These are phyloP conservation scores for Gallinago stenura DNA, from an alignment of 2,797 vertebrate genomes.

Conservation along the genomic window DNA sequence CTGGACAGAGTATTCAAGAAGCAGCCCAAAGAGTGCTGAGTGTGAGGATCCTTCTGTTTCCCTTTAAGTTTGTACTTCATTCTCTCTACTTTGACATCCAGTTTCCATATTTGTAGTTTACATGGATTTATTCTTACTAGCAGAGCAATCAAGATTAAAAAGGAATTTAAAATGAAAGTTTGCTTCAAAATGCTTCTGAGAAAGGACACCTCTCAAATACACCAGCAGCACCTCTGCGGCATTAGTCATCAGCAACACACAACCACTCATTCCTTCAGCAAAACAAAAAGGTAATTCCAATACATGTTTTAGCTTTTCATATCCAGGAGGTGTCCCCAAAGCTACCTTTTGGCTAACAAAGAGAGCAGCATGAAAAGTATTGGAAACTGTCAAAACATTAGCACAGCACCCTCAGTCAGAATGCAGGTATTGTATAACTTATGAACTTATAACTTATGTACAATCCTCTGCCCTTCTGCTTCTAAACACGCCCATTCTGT, in stretches of 20 bases:
- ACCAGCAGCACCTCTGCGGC: not conserved
- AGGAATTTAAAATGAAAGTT: not conserved
- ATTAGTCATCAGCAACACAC: not conserved
- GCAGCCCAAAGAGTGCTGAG: not conserved
- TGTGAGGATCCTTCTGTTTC: not conserved
- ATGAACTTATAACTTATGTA: not conserved
- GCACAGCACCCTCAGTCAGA: not conserved
- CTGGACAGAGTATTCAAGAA: not conserved
- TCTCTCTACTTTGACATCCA: not conserved
- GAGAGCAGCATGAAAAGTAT: not conserved
- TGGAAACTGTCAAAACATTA: not conserved
- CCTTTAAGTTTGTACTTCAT: not conserved
- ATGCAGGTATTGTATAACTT: rapidly evolving
- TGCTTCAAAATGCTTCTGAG: not conserved
- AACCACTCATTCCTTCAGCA: not conserved
- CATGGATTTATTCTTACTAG: not conserved
- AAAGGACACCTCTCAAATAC: not conserved
- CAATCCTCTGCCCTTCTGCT: not conserved
- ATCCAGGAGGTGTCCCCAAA: constrained; percentile 30
- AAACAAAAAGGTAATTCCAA: not conserved
- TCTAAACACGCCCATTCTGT: not conserved
- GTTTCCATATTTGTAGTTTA: not conserved
- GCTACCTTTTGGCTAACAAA: not conserved
- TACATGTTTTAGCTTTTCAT: not conserved
- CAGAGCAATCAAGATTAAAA: not conserved